These are phyloP conservation scores for Drosophila nr. medialis DNA, from an alignment of 2,888 invertebrate species.

Conservation along the genomic window DNA sequence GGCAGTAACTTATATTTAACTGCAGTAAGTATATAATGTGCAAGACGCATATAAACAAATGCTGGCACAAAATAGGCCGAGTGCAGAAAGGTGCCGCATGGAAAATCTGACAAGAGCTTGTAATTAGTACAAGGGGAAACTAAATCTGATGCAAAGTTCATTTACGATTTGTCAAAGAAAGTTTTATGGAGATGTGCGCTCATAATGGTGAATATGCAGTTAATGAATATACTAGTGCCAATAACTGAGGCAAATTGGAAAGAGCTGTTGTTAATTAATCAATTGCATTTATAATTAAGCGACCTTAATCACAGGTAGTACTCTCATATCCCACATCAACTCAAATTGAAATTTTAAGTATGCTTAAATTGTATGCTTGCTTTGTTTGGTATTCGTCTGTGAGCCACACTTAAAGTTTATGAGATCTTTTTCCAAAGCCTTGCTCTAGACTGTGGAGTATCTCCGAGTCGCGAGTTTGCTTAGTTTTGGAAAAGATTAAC, in stretches of 20 bases:
- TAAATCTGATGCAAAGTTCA: constrained; percentile 15
- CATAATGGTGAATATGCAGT: constrained; percentile 16
- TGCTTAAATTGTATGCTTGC: background rate
- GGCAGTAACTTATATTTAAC: constrained; percentile 36
- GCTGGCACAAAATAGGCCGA: constrained; percentile 60
- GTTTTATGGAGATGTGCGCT: background rate
- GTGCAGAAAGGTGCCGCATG: constrained; percentile 33
- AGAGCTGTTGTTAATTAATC: constrained; percentile 13
- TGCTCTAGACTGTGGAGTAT: background rate
- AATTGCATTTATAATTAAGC: constrained; percentile 1
- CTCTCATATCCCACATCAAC: background rate
- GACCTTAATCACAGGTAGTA: background rate
- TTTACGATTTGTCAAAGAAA: constrained; percentile 12
- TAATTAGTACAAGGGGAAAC: constrained; percentile 37
- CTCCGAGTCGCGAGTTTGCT: background rate
- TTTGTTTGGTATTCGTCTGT: background rate
- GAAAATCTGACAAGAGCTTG: constrained; percentile 15
- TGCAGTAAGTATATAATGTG: constrained; percentile 47
- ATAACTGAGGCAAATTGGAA: background rate
- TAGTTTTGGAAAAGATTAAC: background rate
- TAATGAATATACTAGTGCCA: constrained; percentile 25
- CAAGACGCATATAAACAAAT: constrained; percentile 59
- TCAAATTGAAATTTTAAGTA: background rate
- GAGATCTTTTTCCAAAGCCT: background rate
- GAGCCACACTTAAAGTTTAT: background rate